Percentiles rank a stretch among this genome's conserved stretches.
Evolutionary conservation across 2,797 vertebrate genomes (phyloP).

Genomic region (Gymnoscopelus microlampas): DNA sequence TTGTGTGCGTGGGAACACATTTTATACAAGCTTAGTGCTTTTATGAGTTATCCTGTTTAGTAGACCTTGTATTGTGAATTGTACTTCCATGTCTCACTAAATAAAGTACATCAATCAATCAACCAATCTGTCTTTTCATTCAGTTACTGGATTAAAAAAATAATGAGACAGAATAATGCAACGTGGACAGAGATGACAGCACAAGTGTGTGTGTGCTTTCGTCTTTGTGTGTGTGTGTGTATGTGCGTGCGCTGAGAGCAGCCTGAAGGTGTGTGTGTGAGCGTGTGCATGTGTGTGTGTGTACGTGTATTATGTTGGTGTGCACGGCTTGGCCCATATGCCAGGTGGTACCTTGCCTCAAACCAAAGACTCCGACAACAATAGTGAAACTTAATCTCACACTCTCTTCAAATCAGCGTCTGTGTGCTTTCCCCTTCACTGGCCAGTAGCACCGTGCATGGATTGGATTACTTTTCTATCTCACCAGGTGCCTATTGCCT

Average conservation of each 20-base stretch:
- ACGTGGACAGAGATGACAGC: not conserved
- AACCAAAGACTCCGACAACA: conserved; percentile 39
- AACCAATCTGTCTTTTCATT: not conserved
- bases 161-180: not conserved
- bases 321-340: conserved; percentile 37
- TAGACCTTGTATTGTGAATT: too few species aligned
- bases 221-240: not conserved
- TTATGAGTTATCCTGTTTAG: too few species aligned
- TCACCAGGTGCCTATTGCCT: not conserved
- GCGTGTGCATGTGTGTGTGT: not conserved
- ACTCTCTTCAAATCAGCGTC: conserved; percentile 18
- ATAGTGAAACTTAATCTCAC: conserved; percentile 47
- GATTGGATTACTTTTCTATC: conserved; percentile 15
- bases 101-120: too few species aligned
- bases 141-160: not conserved
- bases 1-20: too few species aligned
- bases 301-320: not conserved
- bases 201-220: too few species aligned
- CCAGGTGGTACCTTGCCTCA: conserved; percentile 27
- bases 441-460: conserved; percentile 25
- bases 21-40: too few species aligned
- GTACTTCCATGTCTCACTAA: too few species aligned
- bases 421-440: conserved; percentile 17
- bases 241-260: not conserved
- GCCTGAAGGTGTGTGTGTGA: not conserved